Base-by-base conservation (phyloP, 2,888 invertebrate genomes). In the Napeogenes inachia region DNA sequence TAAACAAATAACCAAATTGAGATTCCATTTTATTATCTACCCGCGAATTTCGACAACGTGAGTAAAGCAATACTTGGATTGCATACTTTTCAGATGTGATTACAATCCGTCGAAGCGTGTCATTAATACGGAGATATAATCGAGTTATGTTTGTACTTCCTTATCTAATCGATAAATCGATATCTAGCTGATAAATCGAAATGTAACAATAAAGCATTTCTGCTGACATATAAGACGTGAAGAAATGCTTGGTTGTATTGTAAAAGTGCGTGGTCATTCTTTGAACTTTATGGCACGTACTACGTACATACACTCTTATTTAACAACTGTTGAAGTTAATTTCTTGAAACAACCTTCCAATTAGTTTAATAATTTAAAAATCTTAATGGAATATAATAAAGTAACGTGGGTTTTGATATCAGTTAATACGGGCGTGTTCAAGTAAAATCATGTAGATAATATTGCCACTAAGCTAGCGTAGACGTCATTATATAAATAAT, bases 161-260 rank as follows among this genome's bases (percentile, higher is more conserved):
- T 35, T 61, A 55, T 61, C 60, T 64, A 60, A 66, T 66, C 64
- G 53, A 61, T 58, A 21, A 56, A 54, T 53, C 58, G 58, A 61
- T 61, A 42, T 42, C 42, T 30, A 50, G 30, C 30, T 30, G 50
- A 50, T 50, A 30, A 30, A 50, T 50, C 21, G 50, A 56, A 64
- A 57, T 60, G 35, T 46, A 45, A 13, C 45, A 47, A 64, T 64
- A 47, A 5, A 55, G 54, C 50, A 42, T 69, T 69, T 63, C 56
- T 70, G 76, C 72, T 73, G 70, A 71, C 70, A 63, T 59, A 71
- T 69, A 60, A 70, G 62, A 76, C 76, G 75, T 76, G 77, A 71
- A 68, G 69, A 73, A 71, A 71, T 69, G 73, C 62, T 66, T 68
- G 68, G 65, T 65, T 63, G 65, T 64, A 65, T 65, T 62, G 59